Evolutionary conservation across 92 coral and sea anemone species (phyloP), one percentile per base, ranked within the genome.

Genomic region (Zoanthus sociatus): DNA sequence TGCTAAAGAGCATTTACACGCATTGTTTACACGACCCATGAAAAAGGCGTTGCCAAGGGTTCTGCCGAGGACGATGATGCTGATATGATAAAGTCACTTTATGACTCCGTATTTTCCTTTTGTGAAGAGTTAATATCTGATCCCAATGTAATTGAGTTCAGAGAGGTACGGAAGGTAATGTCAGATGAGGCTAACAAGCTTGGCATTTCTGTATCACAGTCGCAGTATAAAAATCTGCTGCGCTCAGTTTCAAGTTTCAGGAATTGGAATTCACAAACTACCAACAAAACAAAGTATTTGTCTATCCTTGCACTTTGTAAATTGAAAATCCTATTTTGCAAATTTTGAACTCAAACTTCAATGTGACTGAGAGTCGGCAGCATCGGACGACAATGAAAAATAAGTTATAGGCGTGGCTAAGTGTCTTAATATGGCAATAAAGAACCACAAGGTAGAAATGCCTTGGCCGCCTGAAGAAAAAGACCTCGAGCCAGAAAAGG

Each of bases 381-480:
- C 71, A 64, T 70, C 12, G 74, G 74, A 13, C 12, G 74, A 31
- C 31, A 44, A 76, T 33, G 66, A 72, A 56, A 84, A 84, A 84
- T 4, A 82, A 73, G 88, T 84, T 8, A 56, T 69, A 18, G 74
- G 17, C 70, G 83, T 31, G 10, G 82, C 83, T 51, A 73, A 73
- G 58, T 30, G 54, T 84, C 73, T 73, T 48, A 84, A 84, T 73
- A 72, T 58, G 83, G 50, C 73, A 84, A 84, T 79, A 71, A 72
- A n/a, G 70, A 69, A 67, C 50, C 78, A 83, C 26, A 70, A 67
- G 31, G 68, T 70, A 70, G 87, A 83, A 86, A 86, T 73, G 26
- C 75, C 84, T 75, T 86, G 89, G 89, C 86, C 86, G 45, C 89
- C 89, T 72, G 84, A 86, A 7, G 84, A 86, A 63, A 86, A 56